phyloP scores from a whole-genome alignment of 2,888 invertebrate genomes.

The Tribolium freemani region DNA sequence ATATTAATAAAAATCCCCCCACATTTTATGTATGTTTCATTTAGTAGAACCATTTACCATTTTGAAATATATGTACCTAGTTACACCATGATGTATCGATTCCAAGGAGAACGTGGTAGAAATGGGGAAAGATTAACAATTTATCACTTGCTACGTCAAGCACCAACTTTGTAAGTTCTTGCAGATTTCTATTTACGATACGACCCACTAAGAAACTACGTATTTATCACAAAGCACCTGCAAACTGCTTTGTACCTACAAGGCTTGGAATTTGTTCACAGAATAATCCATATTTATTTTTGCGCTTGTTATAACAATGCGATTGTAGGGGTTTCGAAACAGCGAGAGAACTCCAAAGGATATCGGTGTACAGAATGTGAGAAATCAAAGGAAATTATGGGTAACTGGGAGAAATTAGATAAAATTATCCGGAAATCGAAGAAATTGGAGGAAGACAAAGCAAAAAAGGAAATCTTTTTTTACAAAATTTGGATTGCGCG shows the following conservation, averaged over 20 bases:
- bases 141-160: conserved; percentile 49
- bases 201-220: conserved; percentile 24
- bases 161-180: conserved; percentile 47
- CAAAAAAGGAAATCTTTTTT: no score
- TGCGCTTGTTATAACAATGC: not conserved
- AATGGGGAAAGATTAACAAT: conserved; percentile 50
- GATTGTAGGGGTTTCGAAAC: no score
- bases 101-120: conserved; percentile 34
- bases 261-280: conserved; percentile 12
- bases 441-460: no score
- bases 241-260: not conserved
- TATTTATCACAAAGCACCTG: not conserved
- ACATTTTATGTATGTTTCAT: conserved; percentile 34
- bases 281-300: not conserved
- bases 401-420: no score
- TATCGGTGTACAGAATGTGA: no score
- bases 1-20: conserved; percentile 18
- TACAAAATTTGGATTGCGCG: no score
- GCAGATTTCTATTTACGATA: conserved; percentile 47
- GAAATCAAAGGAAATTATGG: no score
- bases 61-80: conserved; percentile 38
- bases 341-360: no score
- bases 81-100: conserved; percentile 47
- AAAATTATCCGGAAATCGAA: no score
- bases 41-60: conserved; percentile 33